A percentile compares a stretch with the other conserved stretches of the same genome.
phyloP scores from a whole-genome alignment of 2,113 vertebrate species.

The Semicossyphus pulcher region DNA sequence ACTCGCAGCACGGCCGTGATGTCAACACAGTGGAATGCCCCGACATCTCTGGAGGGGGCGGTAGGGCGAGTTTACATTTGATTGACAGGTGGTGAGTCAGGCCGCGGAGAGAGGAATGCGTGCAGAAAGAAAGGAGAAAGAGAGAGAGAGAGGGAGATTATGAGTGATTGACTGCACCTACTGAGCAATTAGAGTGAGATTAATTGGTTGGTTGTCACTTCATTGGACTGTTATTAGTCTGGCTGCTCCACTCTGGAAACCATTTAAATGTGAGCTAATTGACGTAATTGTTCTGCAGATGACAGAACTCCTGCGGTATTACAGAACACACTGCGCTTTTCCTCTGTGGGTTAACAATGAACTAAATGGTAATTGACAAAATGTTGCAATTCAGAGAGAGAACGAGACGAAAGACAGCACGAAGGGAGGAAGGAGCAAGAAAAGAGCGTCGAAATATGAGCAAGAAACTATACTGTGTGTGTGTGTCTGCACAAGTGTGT shows the following conservation, averaged over 20 bases:
- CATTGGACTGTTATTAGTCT: constrained; percentile 70
- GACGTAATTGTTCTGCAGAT: constrained; percentile 70
- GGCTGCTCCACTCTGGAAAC: constrained; percentile 63
- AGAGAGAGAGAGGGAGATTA: constrained; percentile 1
- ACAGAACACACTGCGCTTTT: constrained; percentile 38
- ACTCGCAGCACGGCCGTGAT: constrained; percentile 49
- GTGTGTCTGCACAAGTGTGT: constrained; percentile 12
- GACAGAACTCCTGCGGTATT: constrained; percentile 66
- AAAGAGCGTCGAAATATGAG: too few species aligned
- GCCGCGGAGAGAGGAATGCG: constrained; percentile 34
- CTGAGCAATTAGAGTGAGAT: constrained; percentile 74
- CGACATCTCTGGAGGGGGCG: constrained; percentile 26
- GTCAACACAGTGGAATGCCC: constrained; percentile 61
- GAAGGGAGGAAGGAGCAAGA: constrained; percentile 7
- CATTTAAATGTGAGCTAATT: constrained; percentile 74
- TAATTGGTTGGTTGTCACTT: constrained; percentile 74
- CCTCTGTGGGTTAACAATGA: constrained; percentile 59
- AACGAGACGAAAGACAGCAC: constrained; percentile 32
- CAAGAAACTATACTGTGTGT: constrained; percentile 19
- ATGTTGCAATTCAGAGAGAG: constrained; percentile 44
- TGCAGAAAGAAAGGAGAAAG: constrained; percentile 29
- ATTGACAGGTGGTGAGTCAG: constrained; percentile 66
- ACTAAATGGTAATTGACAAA: constrained; percentile 61
- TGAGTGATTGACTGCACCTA: constrained; percentile 64
- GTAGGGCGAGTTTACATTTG: constrained; percentile 49